Conservation (phyloP, 1,140 invertebrate genomes). For the Papilio glaucus region DNA sequence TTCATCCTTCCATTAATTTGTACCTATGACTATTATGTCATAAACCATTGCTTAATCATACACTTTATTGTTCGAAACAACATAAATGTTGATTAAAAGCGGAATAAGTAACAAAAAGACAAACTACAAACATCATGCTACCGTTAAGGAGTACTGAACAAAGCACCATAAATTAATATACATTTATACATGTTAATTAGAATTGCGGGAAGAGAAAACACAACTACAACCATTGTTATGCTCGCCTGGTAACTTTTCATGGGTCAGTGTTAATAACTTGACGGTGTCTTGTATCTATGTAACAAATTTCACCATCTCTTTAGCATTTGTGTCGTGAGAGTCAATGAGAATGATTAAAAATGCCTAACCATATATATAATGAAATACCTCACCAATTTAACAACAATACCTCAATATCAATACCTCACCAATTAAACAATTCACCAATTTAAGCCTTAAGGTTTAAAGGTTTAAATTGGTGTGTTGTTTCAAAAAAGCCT, state of each 20-base stretch:
- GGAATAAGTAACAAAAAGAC: neutral
- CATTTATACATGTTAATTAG: constrained; percentile 38
- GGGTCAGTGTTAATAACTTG: constrained; percentile 34
- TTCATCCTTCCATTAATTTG: too few species aligned
- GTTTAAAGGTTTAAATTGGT: too few species aligned
- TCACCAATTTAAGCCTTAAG: too few species aligned
- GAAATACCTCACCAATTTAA: neutral
- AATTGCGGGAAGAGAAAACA: constrained; percentile 40
- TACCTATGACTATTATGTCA: too few species aligned
- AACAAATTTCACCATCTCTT: constrained; percentile 14
- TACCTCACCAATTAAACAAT: too few species aligned
- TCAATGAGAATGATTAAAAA: neutral
- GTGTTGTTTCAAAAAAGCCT: too few species aligned
- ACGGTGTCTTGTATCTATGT: neutral
- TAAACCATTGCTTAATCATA: too few species aligned
- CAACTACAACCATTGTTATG: constrained; percentile 42
- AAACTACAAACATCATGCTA: constrained; percentile 34
- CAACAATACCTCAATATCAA: too few species aligned
- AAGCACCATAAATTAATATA: constrained; percentile 27
- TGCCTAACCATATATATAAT: neutral
- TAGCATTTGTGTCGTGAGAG: neutral
- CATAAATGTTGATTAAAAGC: neutral
- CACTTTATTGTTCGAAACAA: too few species aligned
- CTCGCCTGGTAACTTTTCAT: constrained; percentile 39
- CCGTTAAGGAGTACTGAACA: constrained; percentile 40